Evolutionary conservation across 2,113 vertebrate genomes (phyloP).

Genomic region (Electrona antarctica): DNA sequence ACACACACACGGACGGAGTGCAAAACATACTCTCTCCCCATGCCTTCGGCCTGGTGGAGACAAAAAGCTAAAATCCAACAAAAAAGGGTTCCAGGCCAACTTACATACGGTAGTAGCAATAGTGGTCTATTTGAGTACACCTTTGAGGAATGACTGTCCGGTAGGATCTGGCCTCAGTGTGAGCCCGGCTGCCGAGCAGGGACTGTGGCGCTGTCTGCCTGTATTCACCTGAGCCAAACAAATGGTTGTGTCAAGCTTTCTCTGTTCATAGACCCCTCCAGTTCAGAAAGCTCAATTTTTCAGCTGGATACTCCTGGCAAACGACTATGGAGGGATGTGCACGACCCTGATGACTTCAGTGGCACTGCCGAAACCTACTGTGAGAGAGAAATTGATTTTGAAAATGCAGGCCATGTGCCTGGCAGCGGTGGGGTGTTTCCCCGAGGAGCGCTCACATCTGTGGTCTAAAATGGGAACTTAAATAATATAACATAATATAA

Average conservation of each 20-base stretch:
- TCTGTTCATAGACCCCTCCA: conserved; percentile 72
- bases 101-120: background rate
- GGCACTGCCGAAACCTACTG: conserved; percentile 57
- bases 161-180: conserved; percentile 64
- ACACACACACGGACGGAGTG: too few relatives aligned
- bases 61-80: too few relatives aligned
- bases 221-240: conserved; percentile 78
- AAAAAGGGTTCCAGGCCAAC: too few relatives aligned
- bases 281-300: conserved; percentile 73
- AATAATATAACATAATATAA: background rate
- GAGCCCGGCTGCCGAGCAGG: conserved; percentile 58
- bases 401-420: conserved; percentile 50
- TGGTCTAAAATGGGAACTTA: conserved; percentile 20
- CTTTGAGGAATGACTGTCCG: conserved; percentile 68
- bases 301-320: conserved; percentile 67
- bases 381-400: conserved; percentile 71
- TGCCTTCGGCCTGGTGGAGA: too few relatives aligned
- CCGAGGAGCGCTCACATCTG: conserved; percentile 33
- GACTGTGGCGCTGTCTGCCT: conserved; percentile 68
- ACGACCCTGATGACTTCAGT: conserved; percentile 72
- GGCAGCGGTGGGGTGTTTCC: conserved; percentile 49
- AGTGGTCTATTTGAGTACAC: conserved; percentile 19
- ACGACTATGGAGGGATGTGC: conserved; percentile 61
- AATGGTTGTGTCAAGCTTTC: conserved; percentile 77
- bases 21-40: too few relatives aligned